These are phyloP conservation scores for Alcis repandata DNA, from an alignment of 2,888 invertebrate species.

Conservation along the genomic window DNA sequence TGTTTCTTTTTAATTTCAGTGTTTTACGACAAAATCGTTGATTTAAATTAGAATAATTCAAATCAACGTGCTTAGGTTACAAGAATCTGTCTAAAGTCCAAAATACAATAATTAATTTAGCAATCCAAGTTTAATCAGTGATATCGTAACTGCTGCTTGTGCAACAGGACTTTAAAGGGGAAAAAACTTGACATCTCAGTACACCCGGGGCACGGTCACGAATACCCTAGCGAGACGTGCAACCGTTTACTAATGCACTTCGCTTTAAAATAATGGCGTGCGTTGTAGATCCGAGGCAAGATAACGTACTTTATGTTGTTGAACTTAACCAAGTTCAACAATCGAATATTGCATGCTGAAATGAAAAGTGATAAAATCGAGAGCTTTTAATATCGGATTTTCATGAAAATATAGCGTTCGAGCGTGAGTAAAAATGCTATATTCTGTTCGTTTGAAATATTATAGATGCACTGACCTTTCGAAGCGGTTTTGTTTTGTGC, in stretches of 20 bases:
- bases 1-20: too few relatives aligned
- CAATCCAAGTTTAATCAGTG: background rate
- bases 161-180: constrained; percentile 38
- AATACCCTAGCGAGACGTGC: constrained; percentile 41
- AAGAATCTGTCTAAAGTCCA: too few relatives aligned
- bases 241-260: constrained; percentile 52
- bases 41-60: too few relatives aligned
- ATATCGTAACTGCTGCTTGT: background rate
- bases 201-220: constrained; percentile 58
- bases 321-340: constrained; percentile 11
- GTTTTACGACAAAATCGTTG: too few relatives aligned
- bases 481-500: background rate
- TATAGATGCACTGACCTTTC: background rate
- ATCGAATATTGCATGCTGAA: constrained; percentile 5
- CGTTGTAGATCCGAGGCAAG: constrained; percentile 26
- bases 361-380: constrained; percentile 7
- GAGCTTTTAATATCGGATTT: background rate
- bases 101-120: too few relatives aligned
- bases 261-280: constrained; percentile 45
- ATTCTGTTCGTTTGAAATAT: background rate
- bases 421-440: background rate
- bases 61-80: too few relatives aligned
- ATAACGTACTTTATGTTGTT: constrained; percentile 23
- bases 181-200: constrained; percentile 64
- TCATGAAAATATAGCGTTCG: background rate